A percentile compares a stretch with the other conserved stretches of the same genome.
These are phyloP conservation scores for Vombatus ursinus DNA, from an alignment of 2,113 vertebrate genomes.

Conservation along the genomic window DNA sequence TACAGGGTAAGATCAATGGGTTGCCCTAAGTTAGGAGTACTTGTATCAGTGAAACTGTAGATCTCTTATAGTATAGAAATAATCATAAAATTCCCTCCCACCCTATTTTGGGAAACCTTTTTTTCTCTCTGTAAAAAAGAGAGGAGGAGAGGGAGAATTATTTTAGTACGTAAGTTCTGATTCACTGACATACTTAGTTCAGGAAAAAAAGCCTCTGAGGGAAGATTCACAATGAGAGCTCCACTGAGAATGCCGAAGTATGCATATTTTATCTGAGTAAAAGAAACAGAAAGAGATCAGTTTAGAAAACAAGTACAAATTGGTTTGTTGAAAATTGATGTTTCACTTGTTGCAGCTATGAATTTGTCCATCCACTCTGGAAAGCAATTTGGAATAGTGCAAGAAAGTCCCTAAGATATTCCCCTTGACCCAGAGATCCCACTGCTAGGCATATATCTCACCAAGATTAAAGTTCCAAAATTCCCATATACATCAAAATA, in stretches of 20 bases:
- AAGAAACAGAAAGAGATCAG: neutral
- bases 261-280: neutral
- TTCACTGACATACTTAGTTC: neutral
- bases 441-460: neutral
- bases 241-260: neutral
- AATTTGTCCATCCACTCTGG: neutral
- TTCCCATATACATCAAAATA: neutral
- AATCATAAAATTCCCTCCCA: neutral
- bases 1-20: neutral
- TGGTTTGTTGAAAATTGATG: neutral
- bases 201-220: neutral
- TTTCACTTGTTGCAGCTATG: neutral
- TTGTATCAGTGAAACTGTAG: neutral
- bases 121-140: neutral
- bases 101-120: neutral
- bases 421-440: neutral
- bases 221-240: slow-evolving; percentile 35
- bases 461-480: neutral
- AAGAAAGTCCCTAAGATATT: neutral
- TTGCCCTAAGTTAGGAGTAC: neutral
- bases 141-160: neutral
- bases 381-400: neutral
- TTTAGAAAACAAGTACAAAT: neutral
- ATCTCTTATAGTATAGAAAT: neutral
- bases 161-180: neutral